Conservation (phyloP, 1,140 invertebrate genomes). For the Gonatopus flavifemur region DNA sequence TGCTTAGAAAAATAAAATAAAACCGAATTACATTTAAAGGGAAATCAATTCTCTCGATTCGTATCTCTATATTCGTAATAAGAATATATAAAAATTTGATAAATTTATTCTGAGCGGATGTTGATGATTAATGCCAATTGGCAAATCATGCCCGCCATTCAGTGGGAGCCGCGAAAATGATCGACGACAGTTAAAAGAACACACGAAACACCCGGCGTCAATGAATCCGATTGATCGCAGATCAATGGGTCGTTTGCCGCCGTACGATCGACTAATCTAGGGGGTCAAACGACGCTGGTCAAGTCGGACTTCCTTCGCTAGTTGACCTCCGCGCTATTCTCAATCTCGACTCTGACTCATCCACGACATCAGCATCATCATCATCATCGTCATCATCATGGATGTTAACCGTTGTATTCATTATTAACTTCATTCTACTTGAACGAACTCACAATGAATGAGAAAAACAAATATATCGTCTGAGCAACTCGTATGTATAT, state of each 20-base stretch:
- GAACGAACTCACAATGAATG: no score
- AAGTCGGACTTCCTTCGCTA: slow-evolving; percentile 48
- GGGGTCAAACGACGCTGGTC: slow-evolving; percentile 47
- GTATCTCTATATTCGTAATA: no score
- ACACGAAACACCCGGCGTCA: slow-evolving; percentile 25
- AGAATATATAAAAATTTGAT: no score
- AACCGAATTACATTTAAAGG: no score
- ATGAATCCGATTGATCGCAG: slow-evolving; percentile 57
- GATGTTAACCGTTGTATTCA: slow-evolving; percentile 25
- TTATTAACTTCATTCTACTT: slow-evolving; percentile 18
- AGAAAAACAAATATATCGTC: not conserved
- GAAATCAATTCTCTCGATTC: no score
- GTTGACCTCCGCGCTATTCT: slow-evolving; percentile 48
- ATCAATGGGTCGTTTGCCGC: slow-evolving; percentile 48
- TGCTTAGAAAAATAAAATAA: no score
- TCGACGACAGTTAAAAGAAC: no score
- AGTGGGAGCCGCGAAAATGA: not conserved
- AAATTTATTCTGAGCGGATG: no score
- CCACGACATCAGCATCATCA: slow-evolving; percentile 29
- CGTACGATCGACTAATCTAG: slow-evolving; percentile 32
- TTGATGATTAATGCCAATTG: no score
- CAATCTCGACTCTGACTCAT: slow-evolving; percentile 59
- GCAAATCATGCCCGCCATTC: no score
- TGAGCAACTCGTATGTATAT: no score
- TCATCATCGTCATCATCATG: slow-evolving; percentile 17